These are phyloP conservation scores for Danionella cerebrum DNA, from an alignment of 2,113 vertebrate genomes.

Conservation along the genomic window DNA sequence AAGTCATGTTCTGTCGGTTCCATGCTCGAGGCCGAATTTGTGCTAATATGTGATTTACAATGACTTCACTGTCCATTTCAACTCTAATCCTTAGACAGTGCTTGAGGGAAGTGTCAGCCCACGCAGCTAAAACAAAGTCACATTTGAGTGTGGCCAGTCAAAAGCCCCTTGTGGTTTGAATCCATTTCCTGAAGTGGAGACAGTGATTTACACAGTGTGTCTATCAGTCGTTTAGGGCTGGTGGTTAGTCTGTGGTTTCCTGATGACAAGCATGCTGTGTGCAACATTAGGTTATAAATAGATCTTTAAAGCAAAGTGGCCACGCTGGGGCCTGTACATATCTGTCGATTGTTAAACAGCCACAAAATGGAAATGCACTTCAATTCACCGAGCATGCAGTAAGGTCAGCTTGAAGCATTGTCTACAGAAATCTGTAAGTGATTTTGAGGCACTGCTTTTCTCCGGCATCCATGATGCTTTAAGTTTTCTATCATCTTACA, in stretches of 20 bases:
- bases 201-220: background rate
- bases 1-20: constrained; percentile 1
- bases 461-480: constrained; percentile 36
- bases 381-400: constrained; percentile 39
- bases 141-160: background rate
- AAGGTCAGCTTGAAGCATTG: constrained; percentile 38
- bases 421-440: constrained; percentile 51
- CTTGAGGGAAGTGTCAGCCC: background rate
- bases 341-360: background rate
- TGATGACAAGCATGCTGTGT: background rate
- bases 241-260: background rate
- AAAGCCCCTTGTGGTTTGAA: background rate
- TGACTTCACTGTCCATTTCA: background rate
- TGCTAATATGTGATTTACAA: constrained; percentile 3
- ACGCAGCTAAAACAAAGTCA: background rate
- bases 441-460: constrained; percentile 38
- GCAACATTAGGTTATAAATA: constrained; percentile 1
- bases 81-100: background rate
- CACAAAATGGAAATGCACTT: constrained; percentile 40
- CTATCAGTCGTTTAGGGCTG: background rate
- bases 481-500: constrained; percentile 54
- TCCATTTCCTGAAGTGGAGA: background rate
- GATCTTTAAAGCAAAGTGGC: constrained; percentile 13
- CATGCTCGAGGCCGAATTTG: background rate
- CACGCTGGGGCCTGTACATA: background rate